Evolutionary conservation across 2,113 vertebrate species (phyloP), one percentile per base, ranked within the genome.

Genomic region (Camelus dromedarius): DNA sequence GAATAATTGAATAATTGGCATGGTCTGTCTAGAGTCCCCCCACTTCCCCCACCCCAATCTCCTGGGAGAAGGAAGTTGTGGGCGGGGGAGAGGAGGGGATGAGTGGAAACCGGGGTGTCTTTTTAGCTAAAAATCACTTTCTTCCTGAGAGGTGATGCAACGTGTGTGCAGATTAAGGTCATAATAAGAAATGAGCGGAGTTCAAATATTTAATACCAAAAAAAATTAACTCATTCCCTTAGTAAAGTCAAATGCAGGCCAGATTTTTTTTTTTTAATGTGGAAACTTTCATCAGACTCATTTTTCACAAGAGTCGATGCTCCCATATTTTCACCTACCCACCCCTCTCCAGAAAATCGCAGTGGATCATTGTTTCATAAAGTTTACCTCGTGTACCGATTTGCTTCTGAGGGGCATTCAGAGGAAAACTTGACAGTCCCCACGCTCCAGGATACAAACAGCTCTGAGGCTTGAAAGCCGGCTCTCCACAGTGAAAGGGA

Each of bases 391-490:
- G 1, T 6, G 11, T 32, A 81, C 92, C 3, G 15, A 95, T 90
- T 2, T 66, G 85, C 95, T 96, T 97, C 95, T 93, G 96, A 97
- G 30, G 77, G 38, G 35, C 85, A 52, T 67, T 32, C 92, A 92
- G 96, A 97, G 87, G 95, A 97, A 97, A 98, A 86, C 96, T 42
- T 97, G 98, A 98, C 98, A 98, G 95, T 76, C 54, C 60, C 95
- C 35, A 38, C 0, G 8, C 96, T 97, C 42, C 95, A 13, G 88
- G 95, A 97, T 86, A 93, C 66, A 52, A 93, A 89, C 64, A 88
- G 95, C 89, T 28, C 35, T 48, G 93, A 4, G 14, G 81, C 93
- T 96, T 95, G 95, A 97, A 96, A 98, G 92, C 92, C 52, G 79
- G 87, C 22, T 92, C 84, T 42, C 5, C 30, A 88, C 15, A 8